Conservation (phyloP, 2,113 vertebrate genomes). For the Hyaena hyaena region DNA sequence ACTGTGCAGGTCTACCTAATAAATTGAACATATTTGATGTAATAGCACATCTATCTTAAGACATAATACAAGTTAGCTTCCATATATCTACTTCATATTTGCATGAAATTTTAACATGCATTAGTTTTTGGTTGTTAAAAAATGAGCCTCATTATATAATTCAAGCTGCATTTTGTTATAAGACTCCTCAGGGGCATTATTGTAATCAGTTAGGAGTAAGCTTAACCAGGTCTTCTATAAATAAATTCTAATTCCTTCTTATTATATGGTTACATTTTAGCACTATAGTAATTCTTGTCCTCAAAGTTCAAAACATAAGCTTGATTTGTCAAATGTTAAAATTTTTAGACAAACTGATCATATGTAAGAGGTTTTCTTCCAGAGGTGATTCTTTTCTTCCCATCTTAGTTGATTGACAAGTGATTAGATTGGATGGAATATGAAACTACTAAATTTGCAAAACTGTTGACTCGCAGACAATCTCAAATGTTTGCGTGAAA, state of each 20-base stretch:
- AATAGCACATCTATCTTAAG: not conserved
- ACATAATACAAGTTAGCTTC: not conserved
- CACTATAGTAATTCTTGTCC: not conserved
- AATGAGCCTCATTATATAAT: constrained; percentile 42
- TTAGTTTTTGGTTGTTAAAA: not conserved
- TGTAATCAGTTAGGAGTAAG: not conserved
- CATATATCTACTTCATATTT: not conserved
- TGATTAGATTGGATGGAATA: not conserved
- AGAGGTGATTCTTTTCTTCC: not conserved
- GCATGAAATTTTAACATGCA: not conserved
- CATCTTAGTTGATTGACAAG: not conserved
- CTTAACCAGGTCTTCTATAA: not conserved
- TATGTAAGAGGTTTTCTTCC: not conserved
- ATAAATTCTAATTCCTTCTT: constrained; percentile 28
- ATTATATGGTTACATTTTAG: not conserved
- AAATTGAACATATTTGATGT: not conserved
- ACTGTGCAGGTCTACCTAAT: not conserved
- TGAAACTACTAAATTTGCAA: not conserved
- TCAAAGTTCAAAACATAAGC: not conserved
- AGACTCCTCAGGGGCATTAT: not conserved
- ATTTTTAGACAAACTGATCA: not conserved
- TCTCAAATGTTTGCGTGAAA: not conserved
- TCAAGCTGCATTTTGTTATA: not conserved
- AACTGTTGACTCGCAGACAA: not conserved
- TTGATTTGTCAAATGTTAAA: not conserved